phyloP scores from a whole-genome alignment of 2,888 invertebrate species.

The Sicus ferrugineus region DNA sequence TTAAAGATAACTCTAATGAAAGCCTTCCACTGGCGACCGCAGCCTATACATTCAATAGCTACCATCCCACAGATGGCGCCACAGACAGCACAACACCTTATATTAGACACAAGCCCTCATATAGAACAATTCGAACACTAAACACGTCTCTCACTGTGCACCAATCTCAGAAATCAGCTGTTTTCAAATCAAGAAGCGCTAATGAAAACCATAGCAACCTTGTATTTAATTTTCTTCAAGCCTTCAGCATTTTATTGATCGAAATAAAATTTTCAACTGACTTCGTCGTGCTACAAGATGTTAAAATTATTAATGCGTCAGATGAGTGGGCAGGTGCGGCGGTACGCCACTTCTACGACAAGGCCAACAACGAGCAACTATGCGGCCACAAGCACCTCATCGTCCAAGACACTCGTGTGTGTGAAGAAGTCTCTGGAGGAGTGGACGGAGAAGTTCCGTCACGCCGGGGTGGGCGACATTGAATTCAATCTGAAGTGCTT shows the following conservation, averaged over 20 bases:
- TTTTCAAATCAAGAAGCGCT: too few species aligned
- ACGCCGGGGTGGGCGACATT: conserved; percentile 67
- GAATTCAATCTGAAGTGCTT: conserved; percentile 69
- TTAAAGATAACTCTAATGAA: too few species aligned
- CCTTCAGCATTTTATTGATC: background rate
- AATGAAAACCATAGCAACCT: background rate
- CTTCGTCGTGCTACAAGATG: conserved; percentile 32
- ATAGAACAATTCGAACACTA: too few species aligned
- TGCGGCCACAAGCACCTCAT: background rate
- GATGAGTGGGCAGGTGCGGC: conserved; percentile 11
- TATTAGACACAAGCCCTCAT: too few species aligned
- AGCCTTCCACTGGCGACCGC: too few species aligned
- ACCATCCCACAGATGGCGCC: too few species aligned
- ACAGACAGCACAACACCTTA: too few species aligned
- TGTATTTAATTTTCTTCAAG: background rate
- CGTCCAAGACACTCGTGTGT: conserved; percentile 33
- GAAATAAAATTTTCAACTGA: background rate
- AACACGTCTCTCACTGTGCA: too few species aligned
- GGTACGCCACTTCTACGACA: background rate
- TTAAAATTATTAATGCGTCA: conserved; percentile 38
- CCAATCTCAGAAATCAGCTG: too few species aligned
- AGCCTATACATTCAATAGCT: too few species aligned
- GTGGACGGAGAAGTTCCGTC: conserved; percentile 66
- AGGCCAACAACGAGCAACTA: conserved; percentile 16
- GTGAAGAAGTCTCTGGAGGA: conserved; percentile 53